Conservation (phyloP, 2,797 vertebrate species). For the Poeciliopsis presidionis region DNA sequence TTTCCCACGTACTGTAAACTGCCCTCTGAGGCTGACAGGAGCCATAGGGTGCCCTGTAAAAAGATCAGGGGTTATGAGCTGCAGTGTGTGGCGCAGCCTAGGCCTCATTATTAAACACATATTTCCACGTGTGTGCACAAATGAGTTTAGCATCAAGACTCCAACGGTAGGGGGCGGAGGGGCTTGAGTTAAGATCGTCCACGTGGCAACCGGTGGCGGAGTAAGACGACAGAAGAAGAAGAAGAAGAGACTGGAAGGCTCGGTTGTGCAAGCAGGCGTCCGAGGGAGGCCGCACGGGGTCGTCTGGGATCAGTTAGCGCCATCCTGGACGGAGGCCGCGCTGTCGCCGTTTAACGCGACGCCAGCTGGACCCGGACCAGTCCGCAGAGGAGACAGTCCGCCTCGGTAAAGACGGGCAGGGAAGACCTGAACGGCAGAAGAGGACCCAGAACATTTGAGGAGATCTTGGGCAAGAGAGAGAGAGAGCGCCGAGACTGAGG, state of each 20-base stretch:
- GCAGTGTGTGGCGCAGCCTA: constrained; percentile 21
- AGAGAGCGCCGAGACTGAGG: neutral
- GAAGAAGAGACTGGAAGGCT: constrained; percentile 21
- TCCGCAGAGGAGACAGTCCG: constrained; percentile 29
- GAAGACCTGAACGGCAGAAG: constrained; percentile 22
- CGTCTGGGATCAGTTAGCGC: constrained; percentile 62
- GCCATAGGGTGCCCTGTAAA: constrained; percentile 53
- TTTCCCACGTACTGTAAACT: constrained; percentile 63
- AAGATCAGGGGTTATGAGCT: constrained; percentile 33
- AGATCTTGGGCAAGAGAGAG: constrained; percentile 15
- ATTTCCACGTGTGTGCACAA: constrained; percentile 1
- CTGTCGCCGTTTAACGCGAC: constrained; percentile 21
- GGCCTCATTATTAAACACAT: constrained; percentile 36
- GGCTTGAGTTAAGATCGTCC: neutral
- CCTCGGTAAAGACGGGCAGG: constrained; percentile 26
- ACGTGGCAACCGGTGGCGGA: no score
- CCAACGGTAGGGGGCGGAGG: neutral
- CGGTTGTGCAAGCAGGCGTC: constrained; percentile 9
- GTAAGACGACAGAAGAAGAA: neutral
- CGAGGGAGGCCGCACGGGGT: constrained; percentile 47
- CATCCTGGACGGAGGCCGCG: constrained; percentile 22
- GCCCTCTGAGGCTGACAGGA: constrained; percentile 41
- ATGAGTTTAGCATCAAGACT: constrained; percentile 18
- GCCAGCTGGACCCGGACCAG: constrained; percentile 61
- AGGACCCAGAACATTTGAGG: neutral